Evolutionary conservation across 2,113 vertebrate species (phyloP).

Genomic region (Haliaeetus leucogaster): DNA sequence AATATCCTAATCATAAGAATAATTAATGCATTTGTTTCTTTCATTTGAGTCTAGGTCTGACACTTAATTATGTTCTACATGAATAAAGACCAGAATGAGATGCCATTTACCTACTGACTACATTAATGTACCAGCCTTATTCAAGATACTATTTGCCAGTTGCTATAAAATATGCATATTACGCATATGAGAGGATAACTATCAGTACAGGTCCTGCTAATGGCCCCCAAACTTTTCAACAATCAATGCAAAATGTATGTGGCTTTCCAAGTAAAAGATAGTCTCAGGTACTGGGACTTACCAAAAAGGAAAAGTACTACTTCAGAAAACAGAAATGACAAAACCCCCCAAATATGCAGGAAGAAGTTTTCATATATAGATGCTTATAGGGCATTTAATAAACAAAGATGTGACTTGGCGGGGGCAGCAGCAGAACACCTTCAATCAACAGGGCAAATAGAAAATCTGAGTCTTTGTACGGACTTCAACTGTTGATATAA

Average conservation of each 20-base stretch:
- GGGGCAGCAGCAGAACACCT: not conserved
- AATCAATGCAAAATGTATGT: not conserved
- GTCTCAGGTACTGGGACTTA: not conserved
- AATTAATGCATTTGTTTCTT: not conserved
- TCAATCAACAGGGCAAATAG: not conserved
- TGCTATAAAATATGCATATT: not conserved
- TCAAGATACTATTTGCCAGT: not conserved
- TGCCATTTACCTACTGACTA: not conserved
- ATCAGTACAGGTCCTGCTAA: not conserved
- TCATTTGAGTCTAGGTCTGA: not conserved
- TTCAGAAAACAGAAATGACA: not conserved
- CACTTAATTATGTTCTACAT: not conserved
- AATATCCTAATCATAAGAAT: not conserved
- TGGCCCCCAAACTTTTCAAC: not conserved
- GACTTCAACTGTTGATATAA: not conserved
- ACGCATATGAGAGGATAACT: not conserved
- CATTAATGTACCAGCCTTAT: not conserved
- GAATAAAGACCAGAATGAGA: not conserved
- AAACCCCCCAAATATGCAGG: rapidly evolving
- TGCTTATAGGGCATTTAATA: not conserved
- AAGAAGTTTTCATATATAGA: not conserved
- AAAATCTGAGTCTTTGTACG: not conserved
- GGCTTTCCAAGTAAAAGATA: not conserved
- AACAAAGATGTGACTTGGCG: not conserved
- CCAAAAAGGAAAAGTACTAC: not conserved